phyloP scores from a whole-genome alignment of 2,797 vertebrate genomes.

The Brotula barbata region DNA sequence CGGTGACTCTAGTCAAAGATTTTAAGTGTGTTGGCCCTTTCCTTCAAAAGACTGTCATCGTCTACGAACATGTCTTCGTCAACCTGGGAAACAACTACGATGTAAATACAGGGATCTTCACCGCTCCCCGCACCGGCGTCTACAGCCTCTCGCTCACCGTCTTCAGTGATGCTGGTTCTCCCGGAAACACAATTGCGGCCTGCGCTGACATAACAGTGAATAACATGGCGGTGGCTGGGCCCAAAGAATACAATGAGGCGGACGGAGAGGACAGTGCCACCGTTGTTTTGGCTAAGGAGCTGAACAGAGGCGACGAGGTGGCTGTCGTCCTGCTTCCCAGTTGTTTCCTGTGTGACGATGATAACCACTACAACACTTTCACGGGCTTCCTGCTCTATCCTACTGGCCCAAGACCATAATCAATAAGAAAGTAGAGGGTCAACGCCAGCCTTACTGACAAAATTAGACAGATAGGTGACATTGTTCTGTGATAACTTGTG shows the following conservation, averaged over 20 bases:
- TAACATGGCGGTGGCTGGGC: constrained; percentile 1
- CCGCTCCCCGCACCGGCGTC: constrained; percentile 63
- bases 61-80: constrained; percentile 63
- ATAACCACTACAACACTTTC: constrained; percentile 76
- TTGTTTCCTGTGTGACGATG: constrained; percentile 71
- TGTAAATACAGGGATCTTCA: constrained; percentile 58
- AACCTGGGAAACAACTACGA: constrained; percentile 69
- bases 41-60: neutral
- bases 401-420: constrained; percentile 38
- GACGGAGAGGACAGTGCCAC: constrained; percentile 78
- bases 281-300: constrained; percentile 44
- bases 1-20: constrained; percentile 60
- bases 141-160: constrained; percentile 73
- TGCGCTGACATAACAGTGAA: constrained; percentile 70
- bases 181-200: constrained; percentile 12
- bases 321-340: constrained; percentile 37
- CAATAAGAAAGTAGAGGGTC: neutral
- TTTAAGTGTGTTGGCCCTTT: constrained; percentile 44
- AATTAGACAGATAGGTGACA: constrained; percentile 22
- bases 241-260: constrained; percentile 40
- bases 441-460: neutral
- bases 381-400: constrained; percentile 75
- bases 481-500: neutral
- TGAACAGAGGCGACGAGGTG: constrained; percentile 66
- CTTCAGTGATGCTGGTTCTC: constrained; percentile 69